Evolutionary conservation across 2,113 vertebrate species (phyloP).

Genomic region (Scartelaos histophorus): DNA sequence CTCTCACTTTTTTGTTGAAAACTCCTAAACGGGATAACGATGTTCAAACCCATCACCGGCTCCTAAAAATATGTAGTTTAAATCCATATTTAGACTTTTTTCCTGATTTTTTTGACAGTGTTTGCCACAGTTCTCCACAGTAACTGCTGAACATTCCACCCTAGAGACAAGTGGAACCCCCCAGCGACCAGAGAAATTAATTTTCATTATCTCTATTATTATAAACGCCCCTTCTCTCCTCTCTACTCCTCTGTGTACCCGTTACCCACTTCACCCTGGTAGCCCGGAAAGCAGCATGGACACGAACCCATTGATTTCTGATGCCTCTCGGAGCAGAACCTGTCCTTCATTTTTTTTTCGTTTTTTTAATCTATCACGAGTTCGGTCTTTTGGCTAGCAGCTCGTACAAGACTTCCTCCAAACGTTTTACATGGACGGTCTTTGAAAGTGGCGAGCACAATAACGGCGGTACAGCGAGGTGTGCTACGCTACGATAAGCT

Average conservation of each 20-base stretch:
- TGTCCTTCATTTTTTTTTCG: background rate
- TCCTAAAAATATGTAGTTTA: too few relatives aligned
- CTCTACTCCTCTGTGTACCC: conserved; percentile 20
- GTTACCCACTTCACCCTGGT: conserved; percentile 11
- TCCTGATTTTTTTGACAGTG: too few relatives aligned
- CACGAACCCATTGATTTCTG: conserved; percentile 41
- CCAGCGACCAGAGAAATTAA: too few relatives aligned
- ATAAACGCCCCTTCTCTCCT: background rate
- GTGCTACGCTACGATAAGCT: conserved; percentile 54
- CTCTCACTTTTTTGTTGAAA: too few relatives aligned
- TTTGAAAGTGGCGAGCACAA: conserved; percentile 4
- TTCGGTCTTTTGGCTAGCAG: conserved; percentile 31
- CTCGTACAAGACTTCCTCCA: conserved; percentile 23
- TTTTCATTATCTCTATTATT: too few relatives aligned
- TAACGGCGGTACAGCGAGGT: conserved; percentile 19
- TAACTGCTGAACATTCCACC: too few relatives aligned
- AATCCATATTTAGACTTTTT: too few relatives aligned
- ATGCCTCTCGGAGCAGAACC: conserved; percentile 25
- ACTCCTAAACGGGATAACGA: too few relatives aligned
- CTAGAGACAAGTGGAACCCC: too few relatives aligned
- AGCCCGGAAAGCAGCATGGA: conserved; percentile 28
- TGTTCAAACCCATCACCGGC: too few relatives aligned
- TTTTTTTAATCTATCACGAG: conserved; percentile 3
- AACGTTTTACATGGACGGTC: conserved; percentile 48
- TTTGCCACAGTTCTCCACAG: too few relatives aligned